A percentile compares a stretch with the other conserved stretches of the same genome.
Evolutionary conservation across 2,797 vertebrate species (phyloP).

Genomic region (Poeciliopsis turneri): DNA sequence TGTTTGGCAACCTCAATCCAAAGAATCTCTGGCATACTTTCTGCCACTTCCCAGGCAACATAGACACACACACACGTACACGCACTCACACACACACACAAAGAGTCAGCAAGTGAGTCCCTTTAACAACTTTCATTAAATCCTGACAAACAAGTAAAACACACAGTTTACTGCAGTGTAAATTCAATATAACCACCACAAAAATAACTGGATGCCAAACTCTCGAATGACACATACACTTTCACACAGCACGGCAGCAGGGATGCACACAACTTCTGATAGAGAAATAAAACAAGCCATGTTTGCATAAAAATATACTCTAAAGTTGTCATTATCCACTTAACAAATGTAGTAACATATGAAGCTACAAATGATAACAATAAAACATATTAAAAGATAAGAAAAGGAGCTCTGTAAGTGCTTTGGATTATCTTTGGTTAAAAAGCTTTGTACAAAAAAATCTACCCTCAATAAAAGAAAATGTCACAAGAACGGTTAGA

Average conservation of each 20-base stretch:
- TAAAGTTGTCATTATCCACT: slow-evolving; percentile 23
- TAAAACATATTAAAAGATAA: not conserved
- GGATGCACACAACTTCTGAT: slow-evolving; percentile 21
- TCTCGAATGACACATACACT: slow-evolving; percentile 17
- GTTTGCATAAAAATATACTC: slow-evolving; percentile 20
- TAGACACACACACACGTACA: not conserved
- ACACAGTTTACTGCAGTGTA: slow-evolving; percentile 9
- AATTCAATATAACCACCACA: slow-evolving; percentile 17
- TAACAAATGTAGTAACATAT: slow-evolving; percentile 15
- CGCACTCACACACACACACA: slow-evolving; percentile 12
- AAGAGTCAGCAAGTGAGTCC: not conserved
- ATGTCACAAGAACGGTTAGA: not conserved
- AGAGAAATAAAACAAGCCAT: slow-evolving; percentile 19
- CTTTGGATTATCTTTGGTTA: slow-evolving; percentile 2
- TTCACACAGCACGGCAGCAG: slow-evolving; percentile 1
- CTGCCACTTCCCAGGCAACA: slow-evolving; percentile 7
- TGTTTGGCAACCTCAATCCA: slow-evolving; percentile 43
- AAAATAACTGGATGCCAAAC: slow-evolving; percentile 28
- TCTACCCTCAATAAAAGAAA: not conserved
- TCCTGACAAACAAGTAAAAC: slow-evolving; percentile 5
- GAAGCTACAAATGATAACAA: slow-evolving; percentile 1
- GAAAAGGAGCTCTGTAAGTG: slow-evolving; percentile 18
- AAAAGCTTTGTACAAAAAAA: slow-evolving; percentile 8
- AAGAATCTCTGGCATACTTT: slow-evolving; percentile 26
- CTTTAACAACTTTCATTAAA: slow-evolving; percentile 28